These are phyloP conservation scores for Acromyrmex heyeri DNA, from an alignment of 1,140 invertebrate species.

Conservation along the genomic window DNA sequence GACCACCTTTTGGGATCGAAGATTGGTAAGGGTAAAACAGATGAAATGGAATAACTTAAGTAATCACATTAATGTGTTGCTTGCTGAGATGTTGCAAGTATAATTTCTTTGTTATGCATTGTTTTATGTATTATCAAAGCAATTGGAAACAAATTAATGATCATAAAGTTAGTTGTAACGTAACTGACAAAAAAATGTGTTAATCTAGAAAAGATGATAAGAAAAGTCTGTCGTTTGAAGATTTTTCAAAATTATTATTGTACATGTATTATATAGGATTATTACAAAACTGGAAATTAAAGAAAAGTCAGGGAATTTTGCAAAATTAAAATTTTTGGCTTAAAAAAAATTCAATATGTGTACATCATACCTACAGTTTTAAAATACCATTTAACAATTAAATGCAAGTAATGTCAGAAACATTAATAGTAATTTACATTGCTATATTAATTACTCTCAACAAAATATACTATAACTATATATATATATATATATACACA, in stretches of 20 bases:
- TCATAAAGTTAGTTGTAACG: not conserved
- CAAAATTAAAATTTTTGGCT: no score
- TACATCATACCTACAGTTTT: no score
- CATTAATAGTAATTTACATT: no score
- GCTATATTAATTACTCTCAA: no score
- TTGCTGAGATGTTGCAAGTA: not conserved
- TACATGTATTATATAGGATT: not conserved
- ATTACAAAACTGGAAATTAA: no score
- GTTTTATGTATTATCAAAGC: not conserved
- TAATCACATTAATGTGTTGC: not conserved
- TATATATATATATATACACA: no score
- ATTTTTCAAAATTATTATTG: not conserved
- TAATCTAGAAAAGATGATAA: not conserved
- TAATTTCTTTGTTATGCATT: not conserved
- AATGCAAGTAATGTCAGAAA: no score
- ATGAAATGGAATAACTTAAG: not conserved
- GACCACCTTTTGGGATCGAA: conserved; percentile 68
- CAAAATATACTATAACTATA: no score
- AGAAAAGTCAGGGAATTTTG: no score
- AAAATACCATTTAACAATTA: no score
- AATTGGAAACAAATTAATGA: not conserved
- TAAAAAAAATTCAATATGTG: no score
- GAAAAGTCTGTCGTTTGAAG: not conserved
- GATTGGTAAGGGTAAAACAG: not conserved
- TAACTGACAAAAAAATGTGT: not conserved